phyloP scores from a whole-genome alignment of 1,140 invertebrate genomes.

The Mycetomoellerius zeteki region DNA sequence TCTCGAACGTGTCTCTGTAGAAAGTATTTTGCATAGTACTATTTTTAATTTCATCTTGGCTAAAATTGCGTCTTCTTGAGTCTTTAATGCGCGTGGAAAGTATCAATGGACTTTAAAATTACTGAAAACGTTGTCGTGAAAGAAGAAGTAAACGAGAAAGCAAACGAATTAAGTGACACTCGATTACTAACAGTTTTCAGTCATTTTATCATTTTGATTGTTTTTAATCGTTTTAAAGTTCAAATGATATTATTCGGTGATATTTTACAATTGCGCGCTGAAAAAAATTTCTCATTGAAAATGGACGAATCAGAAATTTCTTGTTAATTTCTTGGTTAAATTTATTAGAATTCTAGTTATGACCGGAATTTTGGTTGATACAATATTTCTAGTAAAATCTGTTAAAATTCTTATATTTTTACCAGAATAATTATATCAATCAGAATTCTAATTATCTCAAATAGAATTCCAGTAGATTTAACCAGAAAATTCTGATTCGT shows the following conservation, averaged over 20 bases:
- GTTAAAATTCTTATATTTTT: no score
- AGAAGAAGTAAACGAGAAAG: slow-evolving; percentile 5
- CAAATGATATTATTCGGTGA: background rate
- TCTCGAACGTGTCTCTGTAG: background rate
- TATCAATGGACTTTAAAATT: slow-evolving; percentile 80
- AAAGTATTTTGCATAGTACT: background rate
- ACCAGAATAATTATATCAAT: no score
- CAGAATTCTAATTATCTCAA: no score
- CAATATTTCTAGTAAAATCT: no score
- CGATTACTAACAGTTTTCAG: slow-evolving; percentile 13
- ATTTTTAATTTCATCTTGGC: background rate
- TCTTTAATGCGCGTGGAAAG: background rate
- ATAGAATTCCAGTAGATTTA: no score
- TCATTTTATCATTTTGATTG: slow-evolving; percentile 32
- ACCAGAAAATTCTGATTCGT: no score
- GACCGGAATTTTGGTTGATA: no score
- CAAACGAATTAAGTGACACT: background rate
- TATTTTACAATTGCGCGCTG: background rate
- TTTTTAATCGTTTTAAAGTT: background rate
- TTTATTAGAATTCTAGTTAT: no score
- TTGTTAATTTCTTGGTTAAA: no score
- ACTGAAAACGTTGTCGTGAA: slow-evolving; percentile 49
- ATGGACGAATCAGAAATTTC: no score
- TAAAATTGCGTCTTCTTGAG: background rate
- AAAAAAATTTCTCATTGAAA: no score